Conservation (phyloP, 2,113 vertebrate species). For the Petroica traversi region DNA sequence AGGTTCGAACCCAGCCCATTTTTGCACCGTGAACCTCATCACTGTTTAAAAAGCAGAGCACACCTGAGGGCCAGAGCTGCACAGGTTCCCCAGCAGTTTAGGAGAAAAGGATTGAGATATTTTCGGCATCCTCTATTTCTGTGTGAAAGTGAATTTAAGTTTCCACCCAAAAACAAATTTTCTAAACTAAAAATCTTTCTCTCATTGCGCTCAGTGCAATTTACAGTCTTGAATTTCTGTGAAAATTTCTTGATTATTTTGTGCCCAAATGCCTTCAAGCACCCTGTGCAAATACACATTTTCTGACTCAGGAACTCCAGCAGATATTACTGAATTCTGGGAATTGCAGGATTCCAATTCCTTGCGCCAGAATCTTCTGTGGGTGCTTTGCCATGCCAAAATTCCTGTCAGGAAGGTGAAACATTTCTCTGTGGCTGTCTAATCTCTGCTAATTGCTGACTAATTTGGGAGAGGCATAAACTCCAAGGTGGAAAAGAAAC, state of each 20-base stretch:
- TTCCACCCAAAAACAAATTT: not conserved
- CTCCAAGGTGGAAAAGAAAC: not conserved
- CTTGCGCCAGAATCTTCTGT: not conserved
- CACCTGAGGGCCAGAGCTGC: not conserved
- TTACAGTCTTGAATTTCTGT: not conserved
- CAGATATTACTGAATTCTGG: not conserved
- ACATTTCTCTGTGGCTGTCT: not conserved
- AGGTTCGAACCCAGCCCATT: not conserved
- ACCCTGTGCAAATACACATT: not conserved
- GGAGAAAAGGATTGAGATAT: not conserved
- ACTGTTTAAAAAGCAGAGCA: accelerated
- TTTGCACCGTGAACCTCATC: not conserved
- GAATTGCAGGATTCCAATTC: not conserved
- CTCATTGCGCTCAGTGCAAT: not conserved
- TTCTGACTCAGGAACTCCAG: not conserved
- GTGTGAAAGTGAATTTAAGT: not conserved
- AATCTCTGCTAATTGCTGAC: not conserved
- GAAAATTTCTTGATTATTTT: not conserved
- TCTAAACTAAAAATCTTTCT: not conserved
- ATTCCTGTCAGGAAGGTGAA: not conserved
- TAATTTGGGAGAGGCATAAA: not conserved
- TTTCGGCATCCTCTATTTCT: not conserved
- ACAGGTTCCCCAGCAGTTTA: not conserved
- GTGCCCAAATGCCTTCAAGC: not conserved
- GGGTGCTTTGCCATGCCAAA: not conserved